A percentile compares a stretch with the other conserved stretches of the same genome.
These are phyloP conservation scores for Podocnemis expansa DNA, from an alignment of 2,113 vertebrate genomes.

Conservation along the genomic window DNA sequence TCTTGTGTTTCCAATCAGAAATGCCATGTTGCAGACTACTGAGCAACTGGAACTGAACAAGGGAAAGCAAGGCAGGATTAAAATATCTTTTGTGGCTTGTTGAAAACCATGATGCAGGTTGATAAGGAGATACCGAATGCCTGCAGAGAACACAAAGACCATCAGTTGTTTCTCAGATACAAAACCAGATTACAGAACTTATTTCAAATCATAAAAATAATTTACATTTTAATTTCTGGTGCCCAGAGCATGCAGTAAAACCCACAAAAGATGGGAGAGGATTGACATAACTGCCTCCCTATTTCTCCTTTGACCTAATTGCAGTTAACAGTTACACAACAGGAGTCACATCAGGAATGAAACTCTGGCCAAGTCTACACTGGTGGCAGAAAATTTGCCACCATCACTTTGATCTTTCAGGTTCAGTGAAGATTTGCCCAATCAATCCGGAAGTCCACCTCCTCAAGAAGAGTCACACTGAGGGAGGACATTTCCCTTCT, in stretches of 20 bases:
- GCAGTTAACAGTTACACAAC: neutral
- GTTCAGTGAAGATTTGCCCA: no score
- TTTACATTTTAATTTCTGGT: fast-evolving
- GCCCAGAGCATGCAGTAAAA: neutral
- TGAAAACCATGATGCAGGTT: conserved; percentile 66
- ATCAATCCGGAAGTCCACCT: no score
- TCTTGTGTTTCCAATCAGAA: conserved; percentile 53
- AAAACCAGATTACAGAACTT: conserved; percentile 73
- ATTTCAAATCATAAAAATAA: neutral
- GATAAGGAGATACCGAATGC: conserved; percentile 65
- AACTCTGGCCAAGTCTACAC: neutral
- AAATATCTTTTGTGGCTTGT: conserved; percentile 49
- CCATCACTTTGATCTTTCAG: no score
- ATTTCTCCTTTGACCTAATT: no score
- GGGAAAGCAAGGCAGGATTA: conserved; percentile 7
- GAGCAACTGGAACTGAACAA: neutral
- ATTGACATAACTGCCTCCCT: neutral
- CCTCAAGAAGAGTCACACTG: no score
- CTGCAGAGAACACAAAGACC: conserved; percentile 60
- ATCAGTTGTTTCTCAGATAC: conserved; percentile 77
- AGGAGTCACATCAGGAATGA: neutral
- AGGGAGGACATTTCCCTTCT: no score
- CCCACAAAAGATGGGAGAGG: neutral
- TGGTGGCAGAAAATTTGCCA: no score
- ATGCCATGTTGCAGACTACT: conserved; percentile 37